Evolutionary conservation across 2,888 invertebrate species (phyloP), one percentile per base, ranked within the genome.

Genomic region (Selenia dentaria): DNA sequence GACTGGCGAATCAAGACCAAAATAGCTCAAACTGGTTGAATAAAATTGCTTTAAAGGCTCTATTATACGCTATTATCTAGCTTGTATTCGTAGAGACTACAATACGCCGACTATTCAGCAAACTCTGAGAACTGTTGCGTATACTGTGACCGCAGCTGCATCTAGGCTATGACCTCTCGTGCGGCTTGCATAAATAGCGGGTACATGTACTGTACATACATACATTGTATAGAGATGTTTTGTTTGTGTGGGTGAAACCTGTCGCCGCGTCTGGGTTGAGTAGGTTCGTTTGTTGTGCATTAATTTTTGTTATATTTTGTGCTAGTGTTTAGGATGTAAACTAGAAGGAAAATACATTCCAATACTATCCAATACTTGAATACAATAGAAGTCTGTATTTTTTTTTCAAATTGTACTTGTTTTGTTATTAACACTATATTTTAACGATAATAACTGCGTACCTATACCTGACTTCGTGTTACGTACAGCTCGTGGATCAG

Each of bases 81-180:
- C 16, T 4, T 16, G 16, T 4, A 16, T 16, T 16, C 16, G 16
- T 4, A 16, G 16, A 16, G 3, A 4, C 4, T 4, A 16, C 16
- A 14, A 28, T 6, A 31, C 31, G 6, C 18, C 6, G 25, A 25
- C 9, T 25, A 25, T 25, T 25, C 25, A 6, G 25, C 8, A 8
- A 25, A 22, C 16, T 3, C 16, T 3, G 16, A 16, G 16, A 16
- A 16, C 2, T 16, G 22, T 22, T 22, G 6, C 8, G 1, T 16
- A 26, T 1, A 11, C 35, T 36, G 26, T 34, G 34, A 14, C 1
- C 10, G 26, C 16, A 26, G 35, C 26, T 35, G 26, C 26, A 36
- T 10, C 26, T 36, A 36, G 35, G 26, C 18, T 36, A 4, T 36
- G 35, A 36, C 35, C 35, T 34, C 26, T 26, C 24, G 33, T 18